Evolutionary conservation across 2,113 vertebrate genomes (phyloP), one percentile per base, ranked within the genome.

Genomic region (Corythornis madagascariensis): DNA sequence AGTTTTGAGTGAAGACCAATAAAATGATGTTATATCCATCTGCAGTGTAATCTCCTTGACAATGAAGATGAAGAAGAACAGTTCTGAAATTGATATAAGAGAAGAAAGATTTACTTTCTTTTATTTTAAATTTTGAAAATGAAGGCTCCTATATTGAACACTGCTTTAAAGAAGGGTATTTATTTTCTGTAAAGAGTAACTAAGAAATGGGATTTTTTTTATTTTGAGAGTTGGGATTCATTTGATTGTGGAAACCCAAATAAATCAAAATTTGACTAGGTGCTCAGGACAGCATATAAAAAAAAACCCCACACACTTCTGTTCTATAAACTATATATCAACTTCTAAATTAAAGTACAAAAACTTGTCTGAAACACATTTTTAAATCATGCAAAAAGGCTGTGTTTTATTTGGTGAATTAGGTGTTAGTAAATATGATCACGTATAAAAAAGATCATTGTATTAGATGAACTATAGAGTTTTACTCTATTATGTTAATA

Each of bases 81-180:
- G 5, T 48, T 52, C 38, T 53, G 24, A 65, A 48, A 13, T 40
- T 73, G 74, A 83, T 79, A 76, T 28, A 57, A 57, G 28, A 78
- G 24, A 50, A 61, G 35, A 65, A 78, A 85, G 6, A 3, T 52
- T 4, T 35, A 6, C 84, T 77, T 83, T 16, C 22, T 43, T 3
- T 11, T 75, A 6, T 28, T 83, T 86, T 81, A 38, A 47, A 25
- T 83, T 64, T 90, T 56, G 14, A 35, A 71, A 75, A 24, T 38
- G 2, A 67, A 55, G 10, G 59, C 4, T 65, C 13, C 21, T 40
- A 24, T 24, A n/a, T 35, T 74, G 19, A 17, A 66, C 33, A 57
- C 38, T 21, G 22, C 1, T 42, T 73, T 52, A 31, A 86, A 71
- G 19, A 47, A 25, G 2, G 6, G 3, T 0, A 1, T 43, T 53